Evolutionary conservation across 2,113 vertebrate species (phyloP).

Genomic region (Dermatemys mawii): DNA sequence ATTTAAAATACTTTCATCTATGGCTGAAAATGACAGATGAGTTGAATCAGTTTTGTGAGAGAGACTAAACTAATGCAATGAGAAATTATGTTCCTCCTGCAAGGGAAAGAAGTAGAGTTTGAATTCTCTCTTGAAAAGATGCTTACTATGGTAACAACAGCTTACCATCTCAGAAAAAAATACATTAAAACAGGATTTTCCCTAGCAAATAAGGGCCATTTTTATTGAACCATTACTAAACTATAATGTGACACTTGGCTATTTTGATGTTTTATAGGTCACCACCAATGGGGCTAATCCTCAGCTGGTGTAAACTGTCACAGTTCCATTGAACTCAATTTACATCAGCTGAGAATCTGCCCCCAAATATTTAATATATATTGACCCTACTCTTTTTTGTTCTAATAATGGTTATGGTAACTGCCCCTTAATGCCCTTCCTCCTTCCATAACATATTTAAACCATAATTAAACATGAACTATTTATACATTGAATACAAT

Average conservation of each 20-base stretch:
- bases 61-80: neutral
- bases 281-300: neutral
- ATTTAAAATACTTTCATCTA: constrained; percentile 11
- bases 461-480: neutral
- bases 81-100: neutral
- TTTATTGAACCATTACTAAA: neutral
- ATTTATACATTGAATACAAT: neutral
- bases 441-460: no score
- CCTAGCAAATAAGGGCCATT: neutral
- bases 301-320: neutral
- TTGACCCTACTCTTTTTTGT: neutral
- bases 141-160: neutral
- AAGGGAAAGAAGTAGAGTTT: neutral
- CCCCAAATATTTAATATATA: neutral
- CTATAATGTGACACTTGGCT: neutral
- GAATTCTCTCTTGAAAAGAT: neutral
- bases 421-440: no score
- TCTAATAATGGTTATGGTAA: neutral
- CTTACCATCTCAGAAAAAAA: neutral
- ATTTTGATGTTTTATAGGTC: neutral
- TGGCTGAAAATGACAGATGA: constrained; percentile 23
- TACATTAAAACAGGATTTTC: neutral
- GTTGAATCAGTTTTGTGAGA: neutral
- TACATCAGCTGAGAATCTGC: neutral
- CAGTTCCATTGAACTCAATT: neutral